Base-by-base conservation (phyloP, 2,113 vertebrate species). In the Entelurus aequoreus region DNA sequence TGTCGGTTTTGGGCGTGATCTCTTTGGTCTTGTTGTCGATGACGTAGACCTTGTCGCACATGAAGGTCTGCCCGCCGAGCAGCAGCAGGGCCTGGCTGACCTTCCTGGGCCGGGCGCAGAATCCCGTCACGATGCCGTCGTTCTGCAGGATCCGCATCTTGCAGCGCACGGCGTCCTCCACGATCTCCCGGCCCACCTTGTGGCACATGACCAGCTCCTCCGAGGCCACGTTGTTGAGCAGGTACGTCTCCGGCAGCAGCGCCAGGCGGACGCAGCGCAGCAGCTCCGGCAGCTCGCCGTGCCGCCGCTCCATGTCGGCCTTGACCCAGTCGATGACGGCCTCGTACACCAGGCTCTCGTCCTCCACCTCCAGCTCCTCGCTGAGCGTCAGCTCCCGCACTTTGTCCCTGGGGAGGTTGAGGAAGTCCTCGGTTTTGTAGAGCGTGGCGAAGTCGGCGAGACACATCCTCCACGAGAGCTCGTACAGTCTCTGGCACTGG, bases 1-100 rank as follows among this genome's bases (percentile, higher is more conserved):
- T 91, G 82, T 93, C 90, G 0, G 92, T 91, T 81, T 91, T 92
- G 16, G 90, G 92, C 5, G 88, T 92, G 75, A 93, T 93, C 64
- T 92, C 90, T 62, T 92, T 93, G 8, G 91, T 89, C 77, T 91
- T 92, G 73, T 91, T 88, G 74, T 93, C 92, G 0, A 93, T 91
- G 79, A 90, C 78, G 72, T 93, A 93, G n/a, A 93, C 87, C 78
- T 92, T 93, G 72, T 93, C 92, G 11, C 92, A 93, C 91, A 92
- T 91, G 71, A 93, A 93, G 0, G 91, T 93, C 75, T 93, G 92
- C 6, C 92, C 92, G 5, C 92, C 92, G 49, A 93, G 86, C 48
- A 93, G 90, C 54, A 93, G 78, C 58, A 93, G 81, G 8, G 90
- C 91, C 66, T 93, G 92, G 80, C 88, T 93, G 19, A 93, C 90